A percentile compares a stretch with the other conserved stretches of the same genome.
Evolutionary conservation across 2,888 invertebrate genomes (phyloP).

Genomic region (Phorcus lineatus): DNA sequence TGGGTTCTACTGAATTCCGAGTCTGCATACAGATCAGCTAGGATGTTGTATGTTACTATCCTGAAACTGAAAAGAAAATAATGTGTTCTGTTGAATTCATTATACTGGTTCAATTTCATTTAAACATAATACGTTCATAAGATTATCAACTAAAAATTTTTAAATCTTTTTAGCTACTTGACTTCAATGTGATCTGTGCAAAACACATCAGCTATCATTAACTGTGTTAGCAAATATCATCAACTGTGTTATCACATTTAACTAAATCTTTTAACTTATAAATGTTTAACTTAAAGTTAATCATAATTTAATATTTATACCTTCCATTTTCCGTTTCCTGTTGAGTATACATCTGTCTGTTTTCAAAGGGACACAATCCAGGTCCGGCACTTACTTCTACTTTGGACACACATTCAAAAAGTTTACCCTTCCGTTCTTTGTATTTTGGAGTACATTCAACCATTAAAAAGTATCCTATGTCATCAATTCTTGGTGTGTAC

Average conservation of each 20-base stretch:
- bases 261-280: too few relatives aligned
- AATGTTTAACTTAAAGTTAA: too few relatives aligned
- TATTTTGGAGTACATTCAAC: constrained; percentile 77
- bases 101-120: background rate
- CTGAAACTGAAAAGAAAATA: constrained; percentile 79
- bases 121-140: background rate
- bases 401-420: constrained; percentile 80
- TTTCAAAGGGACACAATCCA: constrained; percentile 87
- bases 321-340: constrained; percentile 79
- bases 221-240: too few relatives aligned
- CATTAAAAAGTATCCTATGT: constrained; percentile 83
- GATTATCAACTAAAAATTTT: background rate
- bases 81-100: background rate
- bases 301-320: too few relatives aligned
- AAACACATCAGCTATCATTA: too few relatives aligned
- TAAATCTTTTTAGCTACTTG: too few relatives aligned
- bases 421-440: constrained; percentile 79
- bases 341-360: constrained; percentile 84
- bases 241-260: too few relatives aligned
- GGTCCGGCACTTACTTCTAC: constrained; percentile 84
- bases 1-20: constrained; percentile 85
- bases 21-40: constrained; percentile 94
- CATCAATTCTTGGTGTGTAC: constrained; percentile 80
- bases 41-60: constrained; percentile 90
- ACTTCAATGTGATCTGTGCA: too few relatives aligned